phyloP scores from a whole-genome alignment of 2,888 invertebrate genomes.

The Phaedon cochleariae region DNA sequence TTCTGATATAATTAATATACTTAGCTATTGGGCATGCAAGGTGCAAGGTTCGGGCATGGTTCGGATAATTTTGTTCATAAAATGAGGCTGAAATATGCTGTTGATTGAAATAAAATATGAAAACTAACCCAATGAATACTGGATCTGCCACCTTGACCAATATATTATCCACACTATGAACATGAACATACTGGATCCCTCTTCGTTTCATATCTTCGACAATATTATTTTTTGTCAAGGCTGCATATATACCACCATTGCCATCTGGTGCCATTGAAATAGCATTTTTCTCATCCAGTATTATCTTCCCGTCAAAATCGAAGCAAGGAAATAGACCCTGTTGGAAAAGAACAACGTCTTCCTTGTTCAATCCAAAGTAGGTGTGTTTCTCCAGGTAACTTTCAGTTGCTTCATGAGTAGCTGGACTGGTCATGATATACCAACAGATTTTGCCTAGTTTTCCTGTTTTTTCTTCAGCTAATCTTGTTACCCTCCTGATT shows the following conservation, averaged over 20 bases:
- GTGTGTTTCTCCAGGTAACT: conserved; percentile 81
- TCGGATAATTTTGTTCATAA: too few relatives aligned
- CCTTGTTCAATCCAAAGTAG: conserved; percentile 84
- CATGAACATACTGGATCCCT: conserved; percentile 89
- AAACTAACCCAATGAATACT: conserved; percentile 79
- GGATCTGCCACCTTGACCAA: conserved; percentile 98
- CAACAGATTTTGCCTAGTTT: conserved; percentile 71
- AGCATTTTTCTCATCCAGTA: conserved; percentile 82
- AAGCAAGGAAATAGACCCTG: conserved; percentile 95
- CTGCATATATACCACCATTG: conserved; percentile 86
- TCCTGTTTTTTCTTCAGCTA: conserved; percentile 75
- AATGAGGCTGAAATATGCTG: too few relatives aligned
- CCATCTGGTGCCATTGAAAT: conserved; percentile 92
- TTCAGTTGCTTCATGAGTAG: conserved; percentile 85
- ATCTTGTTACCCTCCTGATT: conserved; percentile 77
- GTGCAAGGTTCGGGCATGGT: too few relatives aligned
- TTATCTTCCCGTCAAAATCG: conserved; percentile 90
- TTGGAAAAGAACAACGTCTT: conserved; percentile 87
- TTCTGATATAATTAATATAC: too few relatives aligned
- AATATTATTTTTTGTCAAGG: conserved; percentile 78
- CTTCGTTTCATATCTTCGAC: conserved; percentile 80
- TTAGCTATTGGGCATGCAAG: too few relatives aligned
- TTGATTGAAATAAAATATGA: too few relatives aligned
- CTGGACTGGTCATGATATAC: conserved; percentile 98
- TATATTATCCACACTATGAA: conserved; percentile 98